Evolutionary conservation across 2,888 invertebrate genomes (phyloP), one percentile per base, ranked within the genome.

Genomic region (Ditula angustiorana): DNA sequence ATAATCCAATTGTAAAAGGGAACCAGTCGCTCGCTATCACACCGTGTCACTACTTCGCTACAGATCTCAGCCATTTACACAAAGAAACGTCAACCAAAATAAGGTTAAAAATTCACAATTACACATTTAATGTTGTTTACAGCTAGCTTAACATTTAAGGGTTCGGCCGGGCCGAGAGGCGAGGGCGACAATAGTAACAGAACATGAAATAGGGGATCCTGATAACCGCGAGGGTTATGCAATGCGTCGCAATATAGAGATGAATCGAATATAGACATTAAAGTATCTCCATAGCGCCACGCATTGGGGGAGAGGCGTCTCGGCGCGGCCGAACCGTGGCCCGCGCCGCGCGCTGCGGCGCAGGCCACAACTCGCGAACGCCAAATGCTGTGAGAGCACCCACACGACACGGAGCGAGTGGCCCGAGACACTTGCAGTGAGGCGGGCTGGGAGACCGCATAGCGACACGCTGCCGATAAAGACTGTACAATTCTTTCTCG

Each of bases 1-100:
- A 90, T 91, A 86, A 86, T 91, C 87, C 90, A 92, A 91, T 92
- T 92, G 91, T 91, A 92, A 92, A 92, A 91, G 87, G 88, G 88
- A 87, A 85, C 87, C 92, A 90, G 79, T 90, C 92, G 89, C 86
- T 85, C 90, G 78, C 85, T 88, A 86, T 87, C 92, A 88, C 87
- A 87, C 88, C 86, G 87, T 88, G 87, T 85, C 84, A 85, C 90
- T 90, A 90, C 88, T 74, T 81, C 77, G 76, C 91, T 90, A 90
- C 88, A 85, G 83, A 87, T 88, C 85, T 90, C 88, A 83, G 82
- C 86, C 92, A 92, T 92, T 88, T 92, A 90, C 90, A 90, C 91
- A 91, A 90, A 90, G 86, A 88, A 92, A 90, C 86, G 83, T 88
- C 86, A 90, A 91, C 89, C 89, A 83, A 91, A 91, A 87, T 87